Conservation (phyloP, 2,797 vertebrate species). For the Sparidentex hasta region DNA sequence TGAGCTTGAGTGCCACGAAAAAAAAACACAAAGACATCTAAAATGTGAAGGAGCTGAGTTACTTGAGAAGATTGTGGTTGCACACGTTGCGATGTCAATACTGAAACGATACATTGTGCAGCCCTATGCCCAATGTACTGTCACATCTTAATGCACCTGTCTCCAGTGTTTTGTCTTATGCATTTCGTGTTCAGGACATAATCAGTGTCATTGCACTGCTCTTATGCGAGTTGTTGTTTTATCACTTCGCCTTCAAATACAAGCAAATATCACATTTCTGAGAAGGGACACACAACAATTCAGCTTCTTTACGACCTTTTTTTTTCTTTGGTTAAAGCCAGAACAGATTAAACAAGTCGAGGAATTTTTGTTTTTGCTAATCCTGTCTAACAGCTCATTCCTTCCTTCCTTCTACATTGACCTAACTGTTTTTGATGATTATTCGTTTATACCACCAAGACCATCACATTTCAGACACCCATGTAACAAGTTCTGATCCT, state of each 20-base stretch:
- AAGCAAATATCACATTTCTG: neutral
- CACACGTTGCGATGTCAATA: too few relatives aligned
- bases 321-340: constrained; percentile 12
- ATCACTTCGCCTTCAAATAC: neutral
- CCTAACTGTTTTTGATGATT: neutral
- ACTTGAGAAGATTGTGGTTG: too few relatives aligned
- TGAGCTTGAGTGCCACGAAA: too few relatives aligned
- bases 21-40: too few relatives aligned
- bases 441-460: neutral
- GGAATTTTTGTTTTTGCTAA: constrained; percentile 28
- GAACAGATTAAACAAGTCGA: constrained; percentile 7
- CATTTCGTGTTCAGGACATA: neutral
- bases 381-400: constrained; percentile 13
- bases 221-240: neutral
- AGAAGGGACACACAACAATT: neutral
- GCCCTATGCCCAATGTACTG: neutral
- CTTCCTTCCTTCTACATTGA: neutral
- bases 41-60: too few relatives aligned
- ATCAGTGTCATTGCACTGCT: too few relatives aligned
- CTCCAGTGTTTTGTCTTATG: too few relatives aligned
- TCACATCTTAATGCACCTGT: neutral
- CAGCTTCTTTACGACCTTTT: neutral
- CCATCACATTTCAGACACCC: neutral
- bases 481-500: neutral
- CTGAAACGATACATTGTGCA: too few relatives aligned